phyloP scores from a whole-genome alignment of 2,888 invertebrate genomes.

The Stenodema calcarata region DNA sequence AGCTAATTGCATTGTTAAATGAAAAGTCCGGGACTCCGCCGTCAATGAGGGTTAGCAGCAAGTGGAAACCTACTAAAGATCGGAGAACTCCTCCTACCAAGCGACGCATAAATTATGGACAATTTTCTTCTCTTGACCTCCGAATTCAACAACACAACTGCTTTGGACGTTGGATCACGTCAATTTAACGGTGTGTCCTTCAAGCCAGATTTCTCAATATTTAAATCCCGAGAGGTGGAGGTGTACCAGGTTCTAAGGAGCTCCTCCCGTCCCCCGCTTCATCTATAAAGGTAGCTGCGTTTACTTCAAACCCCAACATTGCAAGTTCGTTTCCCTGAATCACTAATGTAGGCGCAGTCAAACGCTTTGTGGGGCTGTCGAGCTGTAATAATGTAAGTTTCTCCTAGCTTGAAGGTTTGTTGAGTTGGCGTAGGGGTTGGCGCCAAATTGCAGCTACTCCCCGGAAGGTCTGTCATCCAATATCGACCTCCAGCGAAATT shows the following conservation, averaged over 20 bases:
- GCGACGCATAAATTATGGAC: background rate
- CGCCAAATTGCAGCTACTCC: background rate
- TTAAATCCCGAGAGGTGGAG: background rate
- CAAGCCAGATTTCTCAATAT: background rate
- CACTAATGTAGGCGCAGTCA: background rate
- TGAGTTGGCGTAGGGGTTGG: background rate
- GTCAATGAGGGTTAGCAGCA: background rate
- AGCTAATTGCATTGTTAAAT: background rate
- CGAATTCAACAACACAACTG: background rate
- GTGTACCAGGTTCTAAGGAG: background rate
- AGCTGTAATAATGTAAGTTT: background rate
- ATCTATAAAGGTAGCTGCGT: background rate
- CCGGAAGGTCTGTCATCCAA: background rate
- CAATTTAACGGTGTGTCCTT: background rate
- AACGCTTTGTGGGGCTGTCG: background rate
- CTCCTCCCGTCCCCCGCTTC: background rate
- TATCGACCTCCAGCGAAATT: background rate
- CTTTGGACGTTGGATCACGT: background rate
- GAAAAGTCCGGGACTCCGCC: background rate
- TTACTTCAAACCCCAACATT: background rate
- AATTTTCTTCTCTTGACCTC: background rate
- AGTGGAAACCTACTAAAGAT: background rate
- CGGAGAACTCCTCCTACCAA: background rate
- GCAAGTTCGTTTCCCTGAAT: background rate
- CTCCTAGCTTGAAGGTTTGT: background rate